phyloP scores from a whole-genome alignment of 2,888 invertebrate genomes.

The Diarsia rubi region DNA sequence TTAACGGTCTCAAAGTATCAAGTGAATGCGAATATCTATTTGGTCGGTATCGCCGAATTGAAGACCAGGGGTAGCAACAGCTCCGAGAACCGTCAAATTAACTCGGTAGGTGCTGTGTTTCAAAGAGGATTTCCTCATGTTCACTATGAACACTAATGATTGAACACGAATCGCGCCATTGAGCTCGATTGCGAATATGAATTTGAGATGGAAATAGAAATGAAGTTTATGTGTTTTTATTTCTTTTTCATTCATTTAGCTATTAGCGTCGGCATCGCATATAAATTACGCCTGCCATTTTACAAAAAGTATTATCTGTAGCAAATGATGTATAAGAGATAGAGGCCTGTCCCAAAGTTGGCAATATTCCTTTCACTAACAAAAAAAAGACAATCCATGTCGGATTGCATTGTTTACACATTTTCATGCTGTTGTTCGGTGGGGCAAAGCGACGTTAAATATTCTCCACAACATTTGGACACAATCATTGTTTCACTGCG shows the following conservation, averaged over 20 bases:
- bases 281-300: background rate
- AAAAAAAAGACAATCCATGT: background rate
- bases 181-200: background rate
- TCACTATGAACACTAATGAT: slow-evolving; percentile 12
- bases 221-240: background rate
- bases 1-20: slow-evolving; percentile 27
- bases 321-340: background rate
- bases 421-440: slow-evolving; percentile 2
- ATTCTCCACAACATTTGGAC: slow-evolving; percentile 34
- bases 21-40: slow-evolving; percentile 31
- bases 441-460: slow-evolving; percentile 32
- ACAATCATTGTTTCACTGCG: slow-evolving; percentile 52
- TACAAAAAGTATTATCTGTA: background rate
- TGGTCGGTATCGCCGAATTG: slow-evolving; percentile 2
- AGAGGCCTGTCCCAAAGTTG: background rate
- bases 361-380: background rate
- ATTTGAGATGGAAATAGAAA: background rate
- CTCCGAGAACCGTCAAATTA: slow-evolving; percentile 30
- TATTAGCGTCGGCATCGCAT: background rate
- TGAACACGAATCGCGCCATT: background rate
- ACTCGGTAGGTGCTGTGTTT: slow-evolving; percentile 23
- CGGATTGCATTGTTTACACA: slow-evolving; percentile 25
- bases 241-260: background rate
- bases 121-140: slow-evolving; percentile 1
- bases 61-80: slow-evolving; percentile 19